phyloP scores from a whole-genome alignment of 2,113 vertebrate species.

The Neopipo cinnamomea region DNA sequence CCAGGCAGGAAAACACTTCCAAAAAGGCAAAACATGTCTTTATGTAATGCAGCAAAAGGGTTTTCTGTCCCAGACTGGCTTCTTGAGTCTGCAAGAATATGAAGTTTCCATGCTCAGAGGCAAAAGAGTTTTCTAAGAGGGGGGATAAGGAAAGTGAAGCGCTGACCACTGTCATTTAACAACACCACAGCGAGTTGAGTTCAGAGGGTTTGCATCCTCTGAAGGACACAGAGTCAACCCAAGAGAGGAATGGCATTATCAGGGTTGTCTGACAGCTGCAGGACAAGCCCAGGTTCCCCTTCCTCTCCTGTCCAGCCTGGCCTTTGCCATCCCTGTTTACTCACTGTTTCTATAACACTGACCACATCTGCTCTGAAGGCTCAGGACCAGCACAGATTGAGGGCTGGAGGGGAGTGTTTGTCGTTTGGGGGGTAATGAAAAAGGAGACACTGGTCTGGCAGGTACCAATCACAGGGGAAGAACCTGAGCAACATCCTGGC shows the following conservation, averaged over 20 bases:
- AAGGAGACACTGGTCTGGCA: not conserved
- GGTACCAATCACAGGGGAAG: not conserved
- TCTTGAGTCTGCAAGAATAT: not conserved
- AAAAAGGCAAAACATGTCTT: rapidly evolving
- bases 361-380: not conserved
- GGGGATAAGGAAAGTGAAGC: rapidly evolving
- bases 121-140: not conserved
- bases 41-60: not conserved
- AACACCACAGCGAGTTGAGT: too few species aligned
- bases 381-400: not conserved
- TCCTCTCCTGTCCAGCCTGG: not conserved
- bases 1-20: rapidly evolving
- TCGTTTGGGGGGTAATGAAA: not conserved
- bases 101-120: not conserved
- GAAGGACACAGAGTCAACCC: not conserved
- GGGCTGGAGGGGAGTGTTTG: not conserved
- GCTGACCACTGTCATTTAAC: rapidly evolving
- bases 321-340: not conserved
- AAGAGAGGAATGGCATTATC: rapidly evolving
- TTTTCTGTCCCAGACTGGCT: not conserved
- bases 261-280: not conserved
- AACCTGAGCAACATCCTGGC: not conserved
- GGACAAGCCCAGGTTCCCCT: rapidly evolving
- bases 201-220: rapidly evolving
- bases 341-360: not conserved